A percentile compares a stretch with the other conserved stretches of the same genome.
Evolutionary conservation across 2,888 invertebrate genomes (phyloP).

Genomic region (Junonia oenone): DNA sequence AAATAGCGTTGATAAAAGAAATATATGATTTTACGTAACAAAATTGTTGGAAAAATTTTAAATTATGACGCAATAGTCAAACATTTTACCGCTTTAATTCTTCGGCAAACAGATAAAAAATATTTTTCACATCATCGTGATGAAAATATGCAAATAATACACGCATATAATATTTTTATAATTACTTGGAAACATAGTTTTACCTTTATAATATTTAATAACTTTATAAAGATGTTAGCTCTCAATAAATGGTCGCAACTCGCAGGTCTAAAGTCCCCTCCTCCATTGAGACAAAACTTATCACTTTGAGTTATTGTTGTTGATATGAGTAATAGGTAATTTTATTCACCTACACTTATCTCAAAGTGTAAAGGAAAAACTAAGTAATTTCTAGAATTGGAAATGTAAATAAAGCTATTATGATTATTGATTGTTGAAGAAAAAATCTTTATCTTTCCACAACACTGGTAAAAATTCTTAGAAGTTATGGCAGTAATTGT

Average conservation of each 20-base stretch:
- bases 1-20: too few species aligned
- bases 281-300: constrained; percentile 9
- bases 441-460: too few species aligned
- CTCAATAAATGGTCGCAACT: neutral
- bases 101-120: too few species aligned
- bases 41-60: constrained; percentile 2
- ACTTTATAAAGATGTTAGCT: neutral
- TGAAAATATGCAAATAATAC: too few species aligned
- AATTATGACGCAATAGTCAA: neutral
- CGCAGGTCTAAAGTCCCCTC: constrained; percentile 16
- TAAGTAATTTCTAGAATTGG: neutral
- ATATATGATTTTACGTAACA: too few species aligned
- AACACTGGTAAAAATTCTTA: too few species aligned
- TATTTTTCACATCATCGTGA: too few species aligned
- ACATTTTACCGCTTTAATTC: too few species aligned
- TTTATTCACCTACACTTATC: constrained; percentile 1
- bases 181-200: too few species aligned
- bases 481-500: too few species aligned
- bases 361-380: neutral
- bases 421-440: neutral
- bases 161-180: too few species aligned
- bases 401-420: neutral
- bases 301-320: constrained; percentile 5
- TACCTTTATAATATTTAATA: too few species aligned
- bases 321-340: neutral